Evolutionary conservation across 2,113 vertebrate genomes (phyloP).

Genomic region (Prolemur simus): DNA sequence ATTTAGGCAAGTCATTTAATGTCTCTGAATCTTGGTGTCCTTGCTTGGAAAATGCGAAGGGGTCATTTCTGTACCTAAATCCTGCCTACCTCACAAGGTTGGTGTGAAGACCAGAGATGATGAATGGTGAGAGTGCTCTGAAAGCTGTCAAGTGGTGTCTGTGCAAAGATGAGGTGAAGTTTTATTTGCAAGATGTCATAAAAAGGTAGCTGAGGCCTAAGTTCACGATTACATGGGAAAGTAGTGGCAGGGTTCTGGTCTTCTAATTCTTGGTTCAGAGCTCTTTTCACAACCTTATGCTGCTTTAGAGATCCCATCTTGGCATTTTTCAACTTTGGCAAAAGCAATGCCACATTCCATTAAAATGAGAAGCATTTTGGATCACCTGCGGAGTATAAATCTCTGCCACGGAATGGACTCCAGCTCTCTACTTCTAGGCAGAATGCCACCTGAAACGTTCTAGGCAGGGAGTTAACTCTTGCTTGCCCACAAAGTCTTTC

Average conservation of each 20-base stretch:
- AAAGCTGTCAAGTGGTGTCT: not conserved
- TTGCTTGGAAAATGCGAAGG: not conserved
- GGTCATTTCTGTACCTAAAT: not conserved
- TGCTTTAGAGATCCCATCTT: not conserved
- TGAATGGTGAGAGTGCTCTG: not conserved
- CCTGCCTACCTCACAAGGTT: not conserved
- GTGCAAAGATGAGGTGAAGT: not conserved
- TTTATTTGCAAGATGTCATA: not conserved
- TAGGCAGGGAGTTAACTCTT: constrained; percentile 36
- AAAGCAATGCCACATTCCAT: constrained; percentile 30
- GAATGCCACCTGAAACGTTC: not conserved
- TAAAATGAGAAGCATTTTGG: constrained; percentile 44
- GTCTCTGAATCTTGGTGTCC: not conserved
- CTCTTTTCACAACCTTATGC: not conserved
- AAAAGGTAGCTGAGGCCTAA: not conserved
- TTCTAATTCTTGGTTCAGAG: not conserved
- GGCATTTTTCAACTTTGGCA: constrained; percentile 31
- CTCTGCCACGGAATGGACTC: constrained; percentile 10
- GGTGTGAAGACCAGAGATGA: not conserved
- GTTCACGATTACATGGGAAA: not conserved
- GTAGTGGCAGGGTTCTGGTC: not conserved
- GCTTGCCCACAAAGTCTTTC: not conserved
- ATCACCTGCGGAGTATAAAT: constrained; percentile 15
- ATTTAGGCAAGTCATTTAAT: not conserved
- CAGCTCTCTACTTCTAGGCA: constrained; percentile 40